Conservation (phyloP, 2,113 vertebrate species). For the Progne subis region DNA sequence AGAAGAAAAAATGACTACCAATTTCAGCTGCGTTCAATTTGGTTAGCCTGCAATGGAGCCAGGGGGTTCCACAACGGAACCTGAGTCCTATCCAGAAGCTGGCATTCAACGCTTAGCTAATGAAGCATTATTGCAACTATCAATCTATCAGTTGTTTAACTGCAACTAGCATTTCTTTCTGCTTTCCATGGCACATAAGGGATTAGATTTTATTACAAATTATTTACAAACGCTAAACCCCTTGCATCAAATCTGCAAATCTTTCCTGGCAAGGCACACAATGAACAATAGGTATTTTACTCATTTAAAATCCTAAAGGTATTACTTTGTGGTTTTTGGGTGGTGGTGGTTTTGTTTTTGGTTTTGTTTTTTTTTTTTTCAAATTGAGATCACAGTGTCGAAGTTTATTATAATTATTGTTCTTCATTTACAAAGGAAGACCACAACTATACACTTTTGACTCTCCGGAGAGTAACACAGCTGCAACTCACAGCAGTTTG, state of each 20-base stretch:
- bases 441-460: not conserved
- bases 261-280: not conserved
- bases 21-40: not conserved
- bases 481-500: not conserved
- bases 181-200: not conserved
- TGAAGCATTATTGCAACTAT: not conserved
- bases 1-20: not conserved
- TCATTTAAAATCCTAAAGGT: not conserved
- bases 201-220: not conserved
- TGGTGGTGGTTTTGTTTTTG: no score
- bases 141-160: not conserved
- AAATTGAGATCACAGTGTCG: not conserved
- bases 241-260: not conserved
- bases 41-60: not conserved
- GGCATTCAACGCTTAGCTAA: not conserved
- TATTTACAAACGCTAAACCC: not conserved
- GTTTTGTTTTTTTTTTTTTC: not conserved
- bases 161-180: not conserved
- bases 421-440: not conserved
- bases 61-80: not conserved
- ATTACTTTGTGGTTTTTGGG: not conserved
- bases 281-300: not conserved
- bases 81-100: not conserved
- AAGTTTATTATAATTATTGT: not conserved
- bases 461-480: not conserved